Evolutionary conservation across 2,888 invertebrate genomes (phyloP).

Genomic region (Halocaridina rubra): DNA sequence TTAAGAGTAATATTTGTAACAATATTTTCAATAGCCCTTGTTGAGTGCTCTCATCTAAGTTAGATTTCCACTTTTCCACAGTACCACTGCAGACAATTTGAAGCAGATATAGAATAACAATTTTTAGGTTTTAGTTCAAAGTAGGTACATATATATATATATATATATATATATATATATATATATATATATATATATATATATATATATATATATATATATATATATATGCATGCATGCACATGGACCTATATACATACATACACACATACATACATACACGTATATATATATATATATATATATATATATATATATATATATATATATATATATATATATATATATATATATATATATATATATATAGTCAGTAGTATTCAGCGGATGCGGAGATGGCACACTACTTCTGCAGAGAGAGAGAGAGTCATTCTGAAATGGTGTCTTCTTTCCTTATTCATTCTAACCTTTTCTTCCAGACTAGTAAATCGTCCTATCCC

Average conservation of each 20-base stretch:
- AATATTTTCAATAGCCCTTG: too few relatives aligned
- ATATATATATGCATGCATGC: neutral
- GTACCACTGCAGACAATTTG: too few relatives aligned
- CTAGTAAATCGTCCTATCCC: too few relatives aligned
- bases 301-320: neutral
- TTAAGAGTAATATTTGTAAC: too few relatives aligned
- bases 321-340: neutral
- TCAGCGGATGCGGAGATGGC: neutral
- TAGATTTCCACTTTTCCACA: too few relatives aligned
- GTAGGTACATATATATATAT: neutral
- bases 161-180: neutral
- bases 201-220: conserved; percentile 10
- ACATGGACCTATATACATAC: neutral
- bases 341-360: neutral
- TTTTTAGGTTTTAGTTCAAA: neutral
- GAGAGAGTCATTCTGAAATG: too few relatives aligned
- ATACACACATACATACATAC: neutral
- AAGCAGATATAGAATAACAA: too few relatives aligned
- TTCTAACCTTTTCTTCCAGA: too few relatives aligned
- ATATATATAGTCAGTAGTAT: neutral
- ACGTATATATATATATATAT: neutral
- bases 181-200: neutral
- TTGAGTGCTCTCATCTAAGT: too few relatives aligned
- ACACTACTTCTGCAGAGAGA: too few relatives aligned
- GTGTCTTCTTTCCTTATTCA: too few relatives aligned